Evolutionary conservation across 2,888 invertebrate genomes (phyloP).

Genomic region (Nowickia ferox): DNA sequence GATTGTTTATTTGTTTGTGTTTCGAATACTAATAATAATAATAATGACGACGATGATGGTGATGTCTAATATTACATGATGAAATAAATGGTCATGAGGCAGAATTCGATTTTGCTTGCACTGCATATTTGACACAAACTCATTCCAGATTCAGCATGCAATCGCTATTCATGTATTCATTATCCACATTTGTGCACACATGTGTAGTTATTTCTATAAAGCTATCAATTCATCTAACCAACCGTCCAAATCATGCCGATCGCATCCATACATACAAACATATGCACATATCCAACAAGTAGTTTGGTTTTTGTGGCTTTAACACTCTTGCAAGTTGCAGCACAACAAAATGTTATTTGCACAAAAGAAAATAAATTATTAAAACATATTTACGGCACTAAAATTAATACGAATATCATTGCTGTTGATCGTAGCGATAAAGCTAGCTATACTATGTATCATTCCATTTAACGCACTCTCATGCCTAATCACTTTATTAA

Average conservation of each 20-base stretch:
- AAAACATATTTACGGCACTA: conserved; percentile 27
- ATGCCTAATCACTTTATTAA: no score
- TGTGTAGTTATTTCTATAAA: not conserved
- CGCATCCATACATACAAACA: not conserved
- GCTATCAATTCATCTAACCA: conserved; percentile 42
- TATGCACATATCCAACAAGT: conserved; percentile 2
- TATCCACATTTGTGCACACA: not conserved
- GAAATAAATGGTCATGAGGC: conserved; percentile 48
- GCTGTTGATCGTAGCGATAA: not conserved
- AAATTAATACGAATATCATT: conserved; percentile 12
- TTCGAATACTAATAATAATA: conserved; percentile 29
- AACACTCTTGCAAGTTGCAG: conserved; percentile 18
- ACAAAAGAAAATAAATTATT: conserved; percentile 43
- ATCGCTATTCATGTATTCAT: no score
- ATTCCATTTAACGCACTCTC: no score
- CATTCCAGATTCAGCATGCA: not conserved
- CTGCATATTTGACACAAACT: conserved; percentile 22
- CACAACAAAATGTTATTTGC: conserved; percentile 1
- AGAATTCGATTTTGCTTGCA: conserved; percentile 4
- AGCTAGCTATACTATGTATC: no score
- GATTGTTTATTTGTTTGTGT: conserved; percentile 40
- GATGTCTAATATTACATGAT: conserved; percentile 49
- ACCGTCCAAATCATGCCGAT: conserved; percentile 28
- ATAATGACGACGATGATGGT: conserved; percentile 18
- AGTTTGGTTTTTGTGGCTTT: conserved; percentile 32